Percentiles rank a stretch among this genome's conserved stretches.
Evolutionary conservation across 2,888 invertebrate species (phyloP).

Genomic region (Mellilla xanthometata): DNA sequence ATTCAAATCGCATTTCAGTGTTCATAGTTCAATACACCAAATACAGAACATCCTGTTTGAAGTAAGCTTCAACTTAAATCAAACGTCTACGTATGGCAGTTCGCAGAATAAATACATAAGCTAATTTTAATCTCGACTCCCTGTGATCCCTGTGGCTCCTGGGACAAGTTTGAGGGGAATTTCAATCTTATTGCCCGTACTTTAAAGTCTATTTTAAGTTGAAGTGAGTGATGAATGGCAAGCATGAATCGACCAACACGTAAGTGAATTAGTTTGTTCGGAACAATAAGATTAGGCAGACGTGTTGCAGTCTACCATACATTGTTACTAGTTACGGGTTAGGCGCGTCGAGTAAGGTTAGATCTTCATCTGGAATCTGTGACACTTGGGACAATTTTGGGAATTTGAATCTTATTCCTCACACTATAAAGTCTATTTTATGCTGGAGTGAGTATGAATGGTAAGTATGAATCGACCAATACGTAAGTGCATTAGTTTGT

Average conservation of each 20-base stretch:
- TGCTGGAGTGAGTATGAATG: conserved; percentile 13
- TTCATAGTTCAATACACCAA: background rate
- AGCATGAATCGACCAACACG: conserved; percentile 12
- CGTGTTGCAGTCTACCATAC: background rate
- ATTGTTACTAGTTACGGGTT: too few species aligned
- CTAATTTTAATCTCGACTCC: conserved; percentile 33
- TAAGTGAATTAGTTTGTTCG: conserved; percentile 30
- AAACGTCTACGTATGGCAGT: conserved; percentile 28
- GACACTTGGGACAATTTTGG: conserved; percentile 6
- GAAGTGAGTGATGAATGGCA: conserved; percentile 16
- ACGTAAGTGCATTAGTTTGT: conserved; percentile 29
- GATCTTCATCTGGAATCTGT: too few species aligned
- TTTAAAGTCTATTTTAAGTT: background rate
- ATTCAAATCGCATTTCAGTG: background rate
- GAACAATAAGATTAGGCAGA: conserved; percentile 3
- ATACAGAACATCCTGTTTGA: conserved; percentile 14
- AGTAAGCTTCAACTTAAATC: conserved; percentile 36
- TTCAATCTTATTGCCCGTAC: background rate
- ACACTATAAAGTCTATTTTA: background rate
- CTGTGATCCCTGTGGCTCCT: conserved; percentile 30
- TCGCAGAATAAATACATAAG: conserved; percentile 12
- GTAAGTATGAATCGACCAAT: conserved; percentile 14
- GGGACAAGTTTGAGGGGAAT: background rate
- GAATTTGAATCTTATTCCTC: conserved; percentile 1
- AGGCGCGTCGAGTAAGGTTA: too few species aligned